These are phyloP conservation scores for Theretra japonica DNA, from an alignment of 2,888 invertebrate species.

Conservation along the genomic window DNA sequence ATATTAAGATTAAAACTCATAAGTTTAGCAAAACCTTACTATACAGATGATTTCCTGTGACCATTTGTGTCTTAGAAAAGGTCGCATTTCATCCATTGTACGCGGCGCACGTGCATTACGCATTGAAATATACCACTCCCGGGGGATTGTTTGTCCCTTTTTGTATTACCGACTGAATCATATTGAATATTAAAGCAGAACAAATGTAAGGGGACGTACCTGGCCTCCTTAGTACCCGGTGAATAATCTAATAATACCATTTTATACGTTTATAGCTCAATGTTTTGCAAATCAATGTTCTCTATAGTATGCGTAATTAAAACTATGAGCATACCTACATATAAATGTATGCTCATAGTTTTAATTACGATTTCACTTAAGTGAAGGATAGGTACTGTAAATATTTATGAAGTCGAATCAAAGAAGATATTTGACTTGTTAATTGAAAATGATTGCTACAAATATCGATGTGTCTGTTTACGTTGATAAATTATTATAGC, in stretches of 20 bases:
- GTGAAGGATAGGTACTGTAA: too few species aligned
- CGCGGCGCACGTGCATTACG: conserved; percentile 19
- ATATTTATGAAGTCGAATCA: too few species aligned
- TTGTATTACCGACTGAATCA: conserved; percentile 40
- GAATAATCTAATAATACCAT: conserved; percentile 17
- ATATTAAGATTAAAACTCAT: background rate
- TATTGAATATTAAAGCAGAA: conserved; percentile 37
- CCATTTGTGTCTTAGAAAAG: conserved; percentile 10
- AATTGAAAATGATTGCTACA: too few species aligned
- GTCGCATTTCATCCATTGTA: conserved; percentile 12
- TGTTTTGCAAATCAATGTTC: background rate
- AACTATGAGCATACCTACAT: too few species aligned
- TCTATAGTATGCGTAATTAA: background rate
- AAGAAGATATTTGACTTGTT: too few species aligned
- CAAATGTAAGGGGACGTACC: conserved; percentile 29
- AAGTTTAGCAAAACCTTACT: background rate
- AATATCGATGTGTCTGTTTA: too few species aligned
- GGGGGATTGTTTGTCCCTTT: conserved; percentile 36
- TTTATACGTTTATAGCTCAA: background rate
- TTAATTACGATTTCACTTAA: too few species aligned
- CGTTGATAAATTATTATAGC: too few species aligned
- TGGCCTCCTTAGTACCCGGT: conserved; percentile 12
- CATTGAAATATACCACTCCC: conserved; percentile 26
- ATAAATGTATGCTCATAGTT: too few species aligned
- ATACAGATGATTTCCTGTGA: conserved; percentile 1